phyloP scores from a whole-genome alignment of 2,797 vertebrate genomes.

The Hydrocynus forskahlii region DNA sequence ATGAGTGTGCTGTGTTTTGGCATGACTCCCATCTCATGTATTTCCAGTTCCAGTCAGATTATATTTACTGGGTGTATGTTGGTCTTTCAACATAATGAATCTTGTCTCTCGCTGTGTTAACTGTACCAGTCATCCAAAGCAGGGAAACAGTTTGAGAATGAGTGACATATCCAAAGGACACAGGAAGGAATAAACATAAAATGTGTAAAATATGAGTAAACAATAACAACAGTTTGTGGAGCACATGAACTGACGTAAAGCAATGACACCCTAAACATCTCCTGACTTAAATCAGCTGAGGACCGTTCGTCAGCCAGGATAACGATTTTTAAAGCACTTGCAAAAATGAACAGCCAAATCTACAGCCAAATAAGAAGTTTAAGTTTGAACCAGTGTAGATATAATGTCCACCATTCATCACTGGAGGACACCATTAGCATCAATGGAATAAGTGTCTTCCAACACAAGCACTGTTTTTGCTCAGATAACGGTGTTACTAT shows the following conservation, averaged over 20 bases:
- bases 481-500: neutral
- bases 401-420: neutral
- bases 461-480: neutral
- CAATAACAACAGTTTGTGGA: constrained; percentile 24
- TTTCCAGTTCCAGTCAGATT: constrained; percentile 9
- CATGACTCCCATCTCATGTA: constrained; percentile 5
- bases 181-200: constrained; percentile 29
- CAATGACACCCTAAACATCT: constrained; percentile 17
- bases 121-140: constrained; percentile 1
- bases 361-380: constrained; percentile 18
- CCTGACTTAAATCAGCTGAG: neutral
- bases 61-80: neutral
- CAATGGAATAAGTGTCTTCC: neutral
- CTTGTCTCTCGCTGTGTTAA: constrained; percentile 31
- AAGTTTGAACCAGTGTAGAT: too few species aligned
- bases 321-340: constrained; percentile 10
- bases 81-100: constrained; percentile 35
- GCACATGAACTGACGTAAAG: constrained; percentile 22
- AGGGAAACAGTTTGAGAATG: constrained; percentile 31
- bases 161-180: constrained; percentile 41
- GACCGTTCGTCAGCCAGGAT: constrained; percentile 14
- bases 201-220: constrained; percentile 48
- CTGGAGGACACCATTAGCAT: constrained; percentile 1
- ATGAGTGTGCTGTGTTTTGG: constrained; percentile 17
- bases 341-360: neutral